phyloP scores from a whole-genome alignment of 2,888 invertebrate genomes.

The Drosophila mimetica region DNA sequence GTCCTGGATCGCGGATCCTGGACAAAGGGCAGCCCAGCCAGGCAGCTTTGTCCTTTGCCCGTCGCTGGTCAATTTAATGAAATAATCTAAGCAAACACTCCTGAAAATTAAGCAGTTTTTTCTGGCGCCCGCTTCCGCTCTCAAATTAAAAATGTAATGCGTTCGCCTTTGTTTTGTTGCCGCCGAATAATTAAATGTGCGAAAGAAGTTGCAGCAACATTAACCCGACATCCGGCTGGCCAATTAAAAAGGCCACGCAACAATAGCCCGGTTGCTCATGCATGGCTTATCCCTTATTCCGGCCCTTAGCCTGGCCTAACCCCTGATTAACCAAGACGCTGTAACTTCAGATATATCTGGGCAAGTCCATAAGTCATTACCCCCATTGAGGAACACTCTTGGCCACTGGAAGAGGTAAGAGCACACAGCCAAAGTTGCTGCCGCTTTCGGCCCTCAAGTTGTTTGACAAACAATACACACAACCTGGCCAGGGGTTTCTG shows the following conservation, averaged over 20 bases:
- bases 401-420: constrained; percentile 45
- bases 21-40: constrained; percentile 65
- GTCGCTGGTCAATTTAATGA: constrained; percentile 74
- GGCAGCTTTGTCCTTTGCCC: constrained; percentile 56
- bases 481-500: constrained; percentile 19
- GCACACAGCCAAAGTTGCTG: no score
- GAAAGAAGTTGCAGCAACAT: constrained; percentile 39
- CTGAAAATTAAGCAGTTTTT: constrained; percentile 74
- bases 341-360: constrained; percentile 25
- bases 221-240: constrained; percentile 53
- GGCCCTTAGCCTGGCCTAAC: background rate
- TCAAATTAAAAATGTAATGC: constrained; percentile 74
- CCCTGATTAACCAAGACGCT: constrained; percentile 55
- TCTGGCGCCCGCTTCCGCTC: constrained; percentile 24
- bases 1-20: constrained; percentile 36
- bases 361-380: constrained; percentile 67
- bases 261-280: constrained; percentile 70
- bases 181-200: constrained; percentile 72
- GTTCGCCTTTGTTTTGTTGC: constrained; percentile 50
- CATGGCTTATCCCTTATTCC: constrained; percentile 60
- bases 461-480: constrained; percentile 71
- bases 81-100: constrained; percentile 80
- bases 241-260: constrained; percentile 76
- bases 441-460: constrained; percentile 62
- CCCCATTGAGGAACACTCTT: constrained; percentile 49